A percentile compares a stretch with the other conserved stretches of the same genome.
Conservation (phyloP, 1,140 invertebrate species). For the Mylabris phalerata region DNA sequence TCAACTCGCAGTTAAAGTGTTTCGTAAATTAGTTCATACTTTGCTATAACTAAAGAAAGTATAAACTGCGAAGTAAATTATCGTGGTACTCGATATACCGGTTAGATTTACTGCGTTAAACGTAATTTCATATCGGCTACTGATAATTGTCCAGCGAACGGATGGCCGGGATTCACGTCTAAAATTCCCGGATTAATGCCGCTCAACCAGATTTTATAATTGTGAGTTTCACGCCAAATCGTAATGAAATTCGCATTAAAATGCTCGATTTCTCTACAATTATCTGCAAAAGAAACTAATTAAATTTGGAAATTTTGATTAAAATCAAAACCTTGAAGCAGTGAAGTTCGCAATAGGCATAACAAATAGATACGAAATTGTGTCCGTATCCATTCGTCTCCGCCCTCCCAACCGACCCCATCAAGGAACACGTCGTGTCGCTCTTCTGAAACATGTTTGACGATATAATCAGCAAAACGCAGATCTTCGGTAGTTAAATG, state of each 20-base stretch:
- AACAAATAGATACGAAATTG: constrained; percentile 92
- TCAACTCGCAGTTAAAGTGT: no score
- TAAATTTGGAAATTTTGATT: not conserved
- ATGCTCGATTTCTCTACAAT: constrained; percentile 72
- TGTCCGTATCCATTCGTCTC: constrained; percentile 91
- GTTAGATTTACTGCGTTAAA: constrained; percentile 72
- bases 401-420: constrained; percentile 81
- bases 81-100: no score
- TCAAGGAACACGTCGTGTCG: constrained; percentile 72
- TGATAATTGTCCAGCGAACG: constrained; percentile 85
- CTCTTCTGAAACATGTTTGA: constrained; percentile 75
- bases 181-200: constrained; percentile 56
- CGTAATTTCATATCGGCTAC: constrained; percentile 91
- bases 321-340: constrained; percentile 57
- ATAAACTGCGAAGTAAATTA: no score
- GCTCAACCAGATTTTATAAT: constrained; percentile 79
- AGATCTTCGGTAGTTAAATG: constrained; percentile 91
- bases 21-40: no score
- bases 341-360: constrained; percentile 75
- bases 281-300: constrained; percentile 48
- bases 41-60: no score
- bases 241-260: constrained; percentile 82
- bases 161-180: constrained; percentile 71
- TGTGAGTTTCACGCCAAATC: constrained; percentile 81
- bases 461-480: constrained; percentile 89